Percentiles rank a stretch among this genome's conserved stretches.
Evolutionary conservation across 1,140 invertebrate genomes (phyloP).

Genomic region (Hyles euphorbiae): DNA sequence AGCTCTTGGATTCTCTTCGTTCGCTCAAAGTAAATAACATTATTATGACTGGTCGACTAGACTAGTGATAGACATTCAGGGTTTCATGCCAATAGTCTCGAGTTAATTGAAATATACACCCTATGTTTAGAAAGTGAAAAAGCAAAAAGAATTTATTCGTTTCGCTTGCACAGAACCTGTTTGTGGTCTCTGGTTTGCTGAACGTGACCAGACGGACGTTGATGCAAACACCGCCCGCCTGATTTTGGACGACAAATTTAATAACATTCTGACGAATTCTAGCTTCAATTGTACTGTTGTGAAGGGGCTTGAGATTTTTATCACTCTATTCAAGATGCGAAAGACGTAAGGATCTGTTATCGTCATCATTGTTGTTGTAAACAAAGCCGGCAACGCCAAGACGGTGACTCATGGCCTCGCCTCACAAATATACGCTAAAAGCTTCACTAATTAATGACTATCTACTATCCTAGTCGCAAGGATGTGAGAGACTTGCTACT

Average conservation of each 20-base stretch:
- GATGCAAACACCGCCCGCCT: slow-evolving; percentile 41
- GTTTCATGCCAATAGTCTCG: slow-evolving; percentile 23
- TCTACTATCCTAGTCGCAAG: slow-evolving; percentile 3
- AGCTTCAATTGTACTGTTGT: not conserved
- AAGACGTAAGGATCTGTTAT: slow-evolving; percentile 13
- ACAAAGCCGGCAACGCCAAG: slow-evolving; percentile 23
- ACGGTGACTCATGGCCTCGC: slow-evolving; percentile 17
- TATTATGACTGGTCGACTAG: slow-evolving; percentile 27
- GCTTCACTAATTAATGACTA: slow-evolving; percentile 15
- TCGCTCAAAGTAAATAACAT: slow-evolving; percentile 15
- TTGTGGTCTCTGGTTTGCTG: slow-evolving; percentile 63
- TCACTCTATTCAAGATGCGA: not conserved
- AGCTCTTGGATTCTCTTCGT: not conserved
- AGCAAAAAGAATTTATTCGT: slow-evolving; percentile 51
- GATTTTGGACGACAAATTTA: slow-evolving; percentile 35
- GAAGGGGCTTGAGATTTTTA: not conserved
- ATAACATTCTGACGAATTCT: slow-evolving; percentile 30
- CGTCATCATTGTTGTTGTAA: slow-evolving; percentile 40
- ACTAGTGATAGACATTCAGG: slow-evolving; percentile 31
- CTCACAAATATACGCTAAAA: slow-evolving; percentile 7
- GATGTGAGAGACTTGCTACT: too few relatives aligned
- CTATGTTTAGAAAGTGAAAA: slow-evolving; percentile 52
- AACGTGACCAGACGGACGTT: slow-evolving; percentile 68
- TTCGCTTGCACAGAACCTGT: slow-evolving; percentile 52
- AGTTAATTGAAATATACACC: slow-evolving; percentile 50